These are phyloP conservation scores for Amblyjoppa fuscipennis DNA, from an alignment of 2,888 invertebrate species.

Conservation along the genomic window DNA sequence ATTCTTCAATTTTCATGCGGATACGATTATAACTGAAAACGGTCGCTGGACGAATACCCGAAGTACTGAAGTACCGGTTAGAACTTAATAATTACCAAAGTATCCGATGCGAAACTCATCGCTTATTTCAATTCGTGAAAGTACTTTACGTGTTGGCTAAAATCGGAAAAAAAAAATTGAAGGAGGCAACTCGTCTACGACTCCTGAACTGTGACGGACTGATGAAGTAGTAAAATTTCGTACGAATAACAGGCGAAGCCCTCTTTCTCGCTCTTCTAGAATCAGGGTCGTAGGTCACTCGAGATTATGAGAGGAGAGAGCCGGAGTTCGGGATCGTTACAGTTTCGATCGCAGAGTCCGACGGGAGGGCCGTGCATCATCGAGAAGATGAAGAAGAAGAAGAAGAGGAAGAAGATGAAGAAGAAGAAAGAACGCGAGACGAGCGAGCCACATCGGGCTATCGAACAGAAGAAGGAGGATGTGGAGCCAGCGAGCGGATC, in stretches of 20 bases:
- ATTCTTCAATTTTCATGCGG: too few relatives aligned
- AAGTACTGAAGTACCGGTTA: too few relatives aligned
- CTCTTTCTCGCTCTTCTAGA: conserved; percentile 40
- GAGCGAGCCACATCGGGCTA: conserved; percentile 58
- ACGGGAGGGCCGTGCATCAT: conserved; percentile 61
- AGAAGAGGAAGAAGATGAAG: conserved; percentile 18
- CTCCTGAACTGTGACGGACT: conserved; percentile 17
- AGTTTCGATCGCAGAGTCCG: conserved; percentile 65
- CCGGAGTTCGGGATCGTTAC: conserved; percentile 65
- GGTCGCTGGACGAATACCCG: too few relatives aligned
- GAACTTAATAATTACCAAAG: too few relatives aligned
- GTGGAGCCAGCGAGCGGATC: conserved; percentile 63
- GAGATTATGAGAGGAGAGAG: conserved; percentile 51
- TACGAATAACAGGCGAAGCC: conserved; percentile 30
- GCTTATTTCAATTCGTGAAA: too few relatives aligned
- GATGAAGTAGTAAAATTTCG: conserved; percentile 63
- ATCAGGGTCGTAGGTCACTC: conserved; percentile 57
- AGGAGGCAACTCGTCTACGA: neutral
- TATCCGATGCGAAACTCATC: too few relatives aligned
- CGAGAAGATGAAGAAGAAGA: conserved; percentile 28
- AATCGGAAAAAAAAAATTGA: too few relatives aligned
- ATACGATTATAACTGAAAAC: too few relatives aligned
- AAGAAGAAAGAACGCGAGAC: conserved; percentile 38
- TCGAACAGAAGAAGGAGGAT: conserved; percentile 63
- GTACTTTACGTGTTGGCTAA: too few relatives aligned